A percentile compares a stretch with the other conserved stretches of the same genome.
Conservation (phyloP, 2,888 invertebrate species). For the Lymantria monacha region DNA sequence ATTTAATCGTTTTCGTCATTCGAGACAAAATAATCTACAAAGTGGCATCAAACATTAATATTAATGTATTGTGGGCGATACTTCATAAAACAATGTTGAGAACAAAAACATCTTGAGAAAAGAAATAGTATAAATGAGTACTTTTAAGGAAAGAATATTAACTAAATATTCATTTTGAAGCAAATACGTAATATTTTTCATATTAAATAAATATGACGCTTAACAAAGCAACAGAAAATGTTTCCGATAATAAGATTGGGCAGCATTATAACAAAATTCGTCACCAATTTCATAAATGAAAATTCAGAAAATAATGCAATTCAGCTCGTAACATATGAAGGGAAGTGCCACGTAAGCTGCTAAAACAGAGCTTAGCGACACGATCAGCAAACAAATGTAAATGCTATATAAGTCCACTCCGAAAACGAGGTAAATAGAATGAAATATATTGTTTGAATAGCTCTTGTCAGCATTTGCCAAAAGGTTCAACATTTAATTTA, state of each 20-base stretch:
- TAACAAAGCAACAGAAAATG: slow-evolving; percentile 3
- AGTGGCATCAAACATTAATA: no score
- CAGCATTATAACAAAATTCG: slow-evolving; percentile 5
- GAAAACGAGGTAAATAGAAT: slow-evolving; percentile 47
- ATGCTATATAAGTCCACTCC: slow-evolving; percentile 38
- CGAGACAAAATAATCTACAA: no score
- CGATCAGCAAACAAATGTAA: slow-evolving; percentile 33
- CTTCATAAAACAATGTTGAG: no score
- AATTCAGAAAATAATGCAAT: slow-evolving; percentile 8
- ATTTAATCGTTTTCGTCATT: no score
- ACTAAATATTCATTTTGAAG: no score
- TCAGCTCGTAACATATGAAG: slow-evolving; percentile 3
- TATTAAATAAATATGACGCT: no score
- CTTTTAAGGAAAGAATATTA: no score
- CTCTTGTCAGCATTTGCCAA: slow-evolving; percentile 45
- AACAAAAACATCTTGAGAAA: no score
- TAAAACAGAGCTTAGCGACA: slow-evolving; percentile 16
- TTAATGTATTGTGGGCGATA: no score
- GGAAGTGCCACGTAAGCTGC: slow-evolving; percentile 11
- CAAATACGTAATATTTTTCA: no score
- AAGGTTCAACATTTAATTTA: slow-evolving; percentile 25
- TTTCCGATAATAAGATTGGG: slow-evolving; percentile 10
- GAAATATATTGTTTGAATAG: slow-evolving; percentile 57
- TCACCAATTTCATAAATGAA: slow-evolving; percentile 1
- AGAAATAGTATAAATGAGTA: no score